Conservation (phyloP, 2,888 invertebrate genomes). For the Synergus gifuensis region DNA sequence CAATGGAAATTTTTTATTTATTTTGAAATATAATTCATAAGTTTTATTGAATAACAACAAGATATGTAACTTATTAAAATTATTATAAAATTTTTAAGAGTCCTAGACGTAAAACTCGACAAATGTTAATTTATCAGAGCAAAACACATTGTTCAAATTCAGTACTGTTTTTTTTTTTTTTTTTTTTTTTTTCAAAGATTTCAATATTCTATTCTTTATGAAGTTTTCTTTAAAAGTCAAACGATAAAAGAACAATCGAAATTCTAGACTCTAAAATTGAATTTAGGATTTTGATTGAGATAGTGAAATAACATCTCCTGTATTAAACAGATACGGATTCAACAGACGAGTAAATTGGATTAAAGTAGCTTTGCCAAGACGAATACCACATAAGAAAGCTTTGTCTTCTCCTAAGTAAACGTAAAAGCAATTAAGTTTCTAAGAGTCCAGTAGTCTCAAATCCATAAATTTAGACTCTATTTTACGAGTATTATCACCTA, state of each 20-base stretch:
- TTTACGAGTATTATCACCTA: neutral
- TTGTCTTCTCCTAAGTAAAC: conserved; percentile 1
- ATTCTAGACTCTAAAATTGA: neutral
- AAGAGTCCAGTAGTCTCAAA: neutral
- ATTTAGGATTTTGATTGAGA: neutral
- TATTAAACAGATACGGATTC: conserved; percentile 9
- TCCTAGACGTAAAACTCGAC: no score
- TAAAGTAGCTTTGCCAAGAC: conserved; percentile 27
- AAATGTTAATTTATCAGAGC: no score
- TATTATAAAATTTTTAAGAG: no score
- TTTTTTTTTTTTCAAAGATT: no score
- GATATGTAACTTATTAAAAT: no score
- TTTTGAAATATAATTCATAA: neutral
- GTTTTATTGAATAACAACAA: neutral
- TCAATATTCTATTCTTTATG: no score
- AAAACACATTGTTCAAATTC: no score
- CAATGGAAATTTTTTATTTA: no score
- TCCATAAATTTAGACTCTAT: conserved; percentile 21
- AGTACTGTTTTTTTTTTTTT: no score
- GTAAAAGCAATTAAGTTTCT: conserved; percentile 3
- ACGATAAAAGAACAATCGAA: neutral
- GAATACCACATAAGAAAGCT: conserved; percentile 3
- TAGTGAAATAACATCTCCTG: neutral
- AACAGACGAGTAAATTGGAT: conserved; percentile 8
- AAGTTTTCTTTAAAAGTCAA: neutral